Base-by-base conservation (phyloP, 2,113 vertebrate species). In the Crypturellus undulatus region DNA sequence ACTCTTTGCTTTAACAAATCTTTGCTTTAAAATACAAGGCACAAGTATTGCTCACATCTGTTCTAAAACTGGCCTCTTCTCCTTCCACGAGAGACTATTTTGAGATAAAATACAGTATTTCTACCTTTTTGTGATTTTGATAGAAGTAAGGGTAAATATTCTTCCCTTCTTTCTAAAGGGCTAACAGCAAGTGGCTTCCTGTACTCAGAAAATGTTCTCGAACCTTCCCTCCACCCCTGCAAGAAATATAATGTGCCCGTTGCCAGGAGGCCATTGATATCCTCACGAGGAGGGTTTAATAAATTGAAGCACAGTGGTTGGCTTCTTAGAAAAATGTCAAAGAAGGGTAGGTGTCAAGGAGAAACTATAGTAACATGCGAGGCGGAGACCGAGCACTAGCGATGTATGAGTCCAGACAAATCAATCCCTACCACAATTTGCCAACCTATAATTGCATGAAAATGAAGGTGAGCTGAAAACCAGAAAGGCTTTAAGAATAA, bases 241-340 rank as follows among this genome's bases (percentile, higher is more conserved):
- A 89, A 91, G 76, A 75, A 34, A 49, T 83, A 63, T 68, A 89
- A 82, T 70, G 65, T 28, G 83, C n/a, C 63, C 45, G 63, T 96
- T 96, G 79, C 85, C 92, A 89, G 88, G 80, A 93, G 76, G 88
- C 67, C 90, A 93, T 81, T 87, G 96, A 93, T 93, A 89, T 87
- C 77, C 92, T 95, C 91, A 79, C 28, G 42, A 77, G 78, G 69
- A 95, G 17, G 72, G 58, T 67, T 86, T 93, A 80, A 91, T 90
- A 96, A 81, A 90, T 64, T 88, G 88, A 90, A 92, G 62, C 76
- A 78, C 82, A 86, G 90, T 88, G 83, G 92, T 92, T 90, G 86
- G 64, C 84, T 80, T 95, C 69, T 58, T 62, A 90, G 76, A 84
- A 84, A 95, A 95, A 92, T 94, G 87, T 76, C 95, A 90, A 45